Conservation (phyloP, 2,113 vertebrate genomes). For the Xerus inauris region DNA sequence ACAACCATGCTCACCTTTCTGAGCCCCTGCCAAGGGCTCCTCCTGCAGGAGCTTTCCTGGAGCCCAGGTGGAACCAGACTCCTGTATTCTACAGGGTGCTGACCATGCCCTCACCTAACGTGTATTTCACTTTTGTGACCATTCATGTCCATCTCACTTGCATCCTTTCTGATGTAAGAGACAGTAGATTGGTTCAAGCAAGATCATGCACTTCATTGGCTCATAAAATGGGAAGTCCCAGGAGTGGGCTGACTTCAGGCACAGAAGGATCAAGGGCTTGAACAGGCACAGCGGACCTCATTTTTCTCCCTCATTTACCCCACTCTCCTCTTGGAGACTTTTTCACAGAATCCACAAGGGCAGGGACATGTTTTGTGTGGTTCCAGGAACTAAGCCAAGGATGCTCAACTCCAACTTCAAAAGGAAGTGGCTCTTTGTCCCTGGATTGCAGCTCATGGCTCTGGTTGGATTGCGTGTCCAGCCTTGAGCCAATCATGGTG, state of each 20-base stretch:
- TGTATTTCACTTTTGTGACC: not conserved
- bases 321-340: not conserved
- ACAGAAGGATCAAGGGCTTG: not conserved
- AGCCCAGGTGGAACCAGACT: not conserved
- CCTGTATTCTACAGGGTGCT: not conserved
- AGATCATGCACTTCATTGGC: not conserved
- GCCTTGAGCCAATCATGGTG: not conserved
- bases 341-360: no score
- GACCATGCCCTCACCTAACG: rapidly evolving
- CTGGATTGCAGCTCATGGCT: not conserved
- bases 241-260: not conserved
- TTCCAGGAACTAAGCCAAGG: not conserved
- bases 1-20: not conserved
- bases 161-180: not conserved
- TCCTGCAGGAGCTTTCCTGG: not conserved
- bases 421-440: not conserved
- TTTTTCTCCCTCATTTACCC: not conserved
- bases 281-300: not conserved
- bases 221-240: not conserved
- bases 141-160: not conserved
- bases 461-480: not conserved
- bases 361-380: not conserved
- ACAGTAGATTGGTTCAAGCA: not conserved
- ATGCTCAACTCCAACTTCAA: not conserved
- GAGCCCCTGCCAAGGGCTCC: not conserved